phyloP scores from a whole-genome alignment of 2,888 invertebrate species.

The Artemia sinica region DNA sequence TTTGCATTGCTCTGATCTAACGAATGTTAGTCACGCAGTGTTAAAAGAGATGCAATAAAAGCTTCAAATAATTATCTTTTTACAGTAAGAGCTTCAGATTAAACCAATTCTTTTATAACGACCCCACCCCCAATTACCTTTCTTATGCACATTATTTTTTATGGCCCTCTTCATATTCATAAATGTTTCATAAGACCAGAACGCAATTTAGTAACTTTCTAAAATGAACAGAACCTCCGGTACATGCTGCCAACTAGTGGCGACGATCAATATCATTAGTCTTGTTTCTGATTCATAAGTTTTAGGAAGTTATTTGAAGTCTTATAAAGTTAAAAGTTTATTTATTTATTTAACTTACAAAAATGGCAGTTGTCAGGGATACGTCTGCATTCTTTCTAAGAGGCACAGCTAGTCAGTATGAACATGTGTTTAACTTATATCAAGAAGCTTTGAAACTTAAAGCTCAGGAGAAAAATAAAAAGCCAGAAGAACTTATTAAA shows the following conservation, averaged over 20 bases:
- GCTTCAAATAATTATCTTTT: too few relatives aligned
- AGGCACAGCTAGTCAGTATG: constrained; percentile 62
- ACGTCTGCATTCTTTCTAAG: constrained; percentile 83
- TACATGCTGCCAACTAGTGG: constrained; percentile 9
- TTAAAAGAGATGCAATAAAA: too few relatives aligned
- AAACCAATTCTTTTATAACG: too few relatives aligned
- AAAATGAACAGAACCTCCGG: not conserved
- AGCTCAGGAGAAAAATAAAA: constrained; percentile 75
- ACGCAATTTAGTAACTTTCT: too few relatives aligned
- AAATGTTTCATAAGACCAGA: too few relatives aligned
- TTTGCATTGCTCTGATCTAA: too few relatives aligned
- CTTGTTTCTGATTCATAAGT: not conserved
- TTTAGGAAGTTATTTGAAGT: not conserved
- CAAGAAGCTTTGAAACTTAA: constrained; percentile 76
- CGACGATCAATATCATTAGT: not conserved
- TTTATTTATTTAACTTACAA: not conserved
- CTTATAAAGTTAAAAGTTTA: too few relatives aligned
- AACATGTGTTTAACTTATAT: constrained; percentile 65
- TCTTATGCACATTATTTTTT: too few relatives aligned
- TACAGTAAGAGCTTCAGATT: too few relatives aligned
- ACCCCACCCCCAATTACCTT: too few relatives aligned
- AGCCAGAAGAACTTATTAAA: constrained; percentile 82
- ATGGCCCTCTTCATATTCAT: too few relatives aligned
- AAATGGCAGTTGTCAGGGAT: constrained; percentile 66
- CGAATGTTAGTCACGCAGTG: too few relatives aligned